Evolutionary conservation across 2,888 invertebrate species (phyloP).

Genomic region (Mimas tiliae): DNA sequence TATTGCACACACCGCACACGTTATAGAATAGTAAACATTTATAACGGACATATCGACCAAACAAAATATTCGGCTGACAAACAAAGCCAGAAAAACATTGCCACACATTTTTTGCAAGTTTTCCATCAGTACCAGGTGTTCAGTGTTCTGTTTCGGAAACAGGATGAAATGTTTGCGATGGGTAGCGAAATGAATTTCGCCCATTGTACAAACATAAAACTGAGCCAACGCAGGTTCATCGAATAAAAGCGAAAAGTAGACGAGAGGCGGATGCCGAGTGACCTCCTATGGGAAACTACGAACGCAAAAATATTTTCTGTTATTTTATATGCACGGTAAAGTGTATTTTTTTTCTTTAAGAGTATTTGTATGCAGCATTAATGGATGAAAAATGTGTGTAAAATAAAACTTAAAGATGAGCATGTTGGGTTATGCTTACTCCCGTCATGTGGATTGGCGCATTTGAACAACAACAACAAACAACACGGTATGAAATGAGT

Average conservation of each 20-base stretch:
- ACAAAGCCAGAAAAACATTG: slow-evolving; percentile 7
- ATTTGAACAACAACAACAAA: too few relatives aligned
- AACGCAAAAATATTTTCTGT: slow-evolving; percentile 8
- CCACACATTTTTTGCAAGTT: slow-evolving; percentile 36
- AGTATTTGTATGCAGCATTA: background rate
- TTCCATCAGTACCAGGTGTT: slow-evolving; percentile 44
- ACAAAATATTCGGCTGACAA: background rate
- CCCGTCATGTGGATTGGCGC: too few relatives aligned
- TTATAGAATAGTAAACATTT: background rate
- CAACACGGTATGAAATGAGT: too few relatives aligned
- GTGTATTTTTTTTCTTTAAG: background rate
- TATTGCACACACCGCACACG: background rate
- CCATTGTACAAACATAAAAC: slow-evolving; percentile 50
- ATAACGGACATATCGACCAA: slow-evolving; percentile 9
- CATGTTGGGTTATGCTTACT: too few relatives aligned
- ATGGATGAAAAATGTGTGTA: background rate
- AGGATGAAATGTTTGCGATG: slow-evolving; percentile 35
- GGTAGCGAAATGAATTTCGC: slow-evolving; percentile 47
- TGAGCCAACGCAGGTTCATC: slow-evolving; percentile 46
- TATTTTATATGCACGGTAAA: slow-evolving; percentile 1
- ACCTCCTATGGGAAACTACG: slow-evolving; percentile 6
- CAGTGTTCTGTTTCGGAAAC: slow-evolving; percentile 41
- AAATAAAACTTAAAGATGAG: background rate
- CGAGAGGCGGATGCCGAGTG: background rate
- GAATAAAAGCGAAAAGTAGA: slow-evolving; percentile 45